These are phyloP conservation scores for Drosophila sucinea DNA, from an alignment of 1,140 invertebrate genomes.

Conservation along the genomic window DNA sequence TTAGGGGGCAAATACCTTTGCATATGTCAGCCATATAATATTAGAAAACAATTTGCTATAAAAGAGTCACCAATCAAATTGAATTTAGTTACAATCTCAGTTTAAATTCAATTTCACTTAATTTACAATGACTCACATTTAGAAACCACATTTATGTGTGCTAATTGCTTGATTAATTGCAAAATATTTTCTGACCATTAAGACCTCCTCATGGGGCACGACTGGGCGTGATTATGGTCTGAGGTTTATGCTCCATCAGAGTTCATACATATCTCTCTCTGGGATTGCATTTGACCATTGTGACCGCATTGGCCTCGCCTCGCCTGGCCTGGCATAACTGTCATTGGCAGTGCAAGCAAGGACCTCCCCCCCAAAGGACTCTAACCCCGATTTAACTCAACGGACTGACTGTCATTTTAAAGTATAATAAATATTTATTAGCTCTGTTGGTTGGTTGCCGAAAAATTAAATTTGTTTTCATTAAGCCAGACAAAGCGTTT, in stretches of 20 bases:
- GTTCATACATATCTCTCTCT: neutral
- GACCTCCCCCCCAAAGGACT: neutral
- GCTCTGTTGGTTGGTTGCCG: conserved; percentile 44
- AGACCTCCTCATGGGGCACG: neutral
- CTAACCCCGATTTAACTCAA: neutral
- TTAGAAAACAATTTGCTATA: no score
- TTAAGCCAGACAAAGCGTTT: conserved; percentile 71
- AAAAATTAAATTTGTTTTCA: conserved; percentile 79
- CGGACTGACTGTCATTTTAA: conserved; percentile 4
- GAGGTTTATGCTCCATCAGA: neutral
- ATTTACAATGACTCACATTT: neutral
- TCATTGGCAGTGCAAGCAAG: neutral
- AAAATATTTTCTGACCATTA: neutral
- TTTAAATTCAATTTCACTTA: neutral
- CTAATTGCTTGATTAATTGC: neutral
- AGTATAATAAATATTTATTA: conserved; percentile 78
- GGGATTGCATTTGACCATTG: conserved; percentile 1
- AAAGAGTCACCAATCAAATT: no score
- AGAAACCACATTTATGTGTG: neutral
- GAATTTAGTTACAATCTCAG: neutral
- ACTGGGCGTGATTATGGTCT: neutral
- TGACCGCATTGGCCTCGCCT: neutral
- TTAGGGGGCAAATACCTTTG: no score
- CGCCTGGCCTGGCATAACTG: neutral
- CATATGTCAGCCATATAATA: no score